Evolutionary conservation across 1,140 invertebrate genomes (phyloP).

Genomic region (Lasaia peninsularis): DNA sequence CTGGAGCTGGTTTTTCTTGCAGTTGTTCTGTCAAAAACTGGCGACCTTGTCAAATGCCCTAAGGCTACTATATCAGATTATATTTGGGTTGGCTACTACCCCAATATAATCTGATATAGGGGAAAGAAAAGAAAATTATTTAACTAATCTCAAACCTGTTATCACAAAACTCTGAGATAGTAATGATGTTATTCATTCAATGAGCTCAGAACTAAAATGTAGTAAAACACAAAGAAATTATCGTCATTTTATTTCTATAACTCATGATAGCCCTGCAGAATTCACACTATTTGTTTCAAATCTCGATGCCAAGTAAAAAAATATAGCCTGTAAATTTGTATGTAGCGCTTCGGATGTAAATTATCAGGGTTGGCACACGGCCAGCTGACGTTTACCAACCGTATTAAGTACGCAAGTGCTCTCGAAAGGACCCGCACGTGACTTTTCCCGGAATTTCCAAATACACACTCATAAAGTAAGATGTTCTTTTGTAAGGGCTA

Average conservation of each 20-base stretch:
- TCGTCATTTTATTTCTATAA: not conserved
- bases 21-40: no score
- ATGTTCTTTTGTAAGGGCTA: conserved; percentile 5
- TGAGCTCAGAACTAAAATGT: no score
- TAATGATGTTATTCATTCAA: no score
- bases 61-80: no score
- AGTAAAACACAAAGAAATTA: not conserved
- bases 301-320: conserved; percentile 43
- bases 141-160: no score
- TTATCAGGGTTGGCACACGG: conserved; percentile 47
- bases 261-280: not conserved
- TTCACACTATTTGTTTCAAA: conserved; percentile 25
- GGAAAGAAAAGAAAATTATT: no score
- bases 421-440: conserved; percentile 15
- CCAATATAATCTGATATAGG: no score
- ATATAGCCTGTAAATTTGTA: conserved; percentile 48
- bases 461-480: conserved; percentile 1
- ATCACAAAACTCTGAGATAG: no score
- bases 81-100: no score
- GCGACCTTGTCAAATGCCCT: no score
- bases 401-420: conserved; percentile 25
- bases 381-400: conserved; percentile 30
- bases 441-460: conserved; percentile 5
- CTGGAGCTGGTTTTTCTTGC: no score
- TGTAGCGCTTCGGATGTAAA: conserved; percentile 51